These are phyloP conservation scores for Leptinotarsa juncta DNA, from an alignment of 2,888 invertebrate genomes.

Conservation along the genomic window DNA sequence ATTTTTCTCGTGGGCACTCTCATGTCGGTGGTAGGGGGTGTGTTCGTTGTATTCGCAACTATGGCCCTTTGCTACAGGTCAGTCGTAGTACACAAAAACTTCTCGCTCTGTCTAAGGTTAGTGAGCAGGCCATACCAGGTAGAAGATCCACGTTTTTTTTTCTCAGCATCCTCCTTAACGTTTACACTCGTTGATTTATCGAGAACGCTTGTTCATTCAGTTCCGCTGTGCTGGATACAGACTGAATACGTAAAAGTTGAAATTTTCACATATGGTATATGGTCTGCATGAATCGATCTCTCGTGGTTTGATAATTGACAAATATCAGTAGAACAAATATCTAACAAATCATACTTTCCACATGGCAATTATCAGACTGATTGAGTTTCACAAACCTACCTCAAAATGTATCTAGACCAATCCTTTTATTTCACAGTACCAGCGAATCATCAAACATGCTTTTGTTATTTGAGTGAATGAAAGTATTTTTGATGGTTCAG, in stretches of 20 bases:
- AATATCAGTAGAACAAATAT: neutral
- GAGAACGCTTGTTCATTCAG: slow-evolving; percentile 53
- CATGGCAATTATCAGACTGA: no score
- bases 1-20: slow-evolving; percentile 97
- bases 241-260: slow-evolving; percentile 10
- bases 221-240: slow-evolving; percentile 19
- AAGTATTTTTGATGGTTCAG: no score
- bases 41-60: slow-evolving; percentile 98
- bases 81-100: slow-evolving; percentile 99
- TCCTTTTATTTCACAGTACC: neutral
- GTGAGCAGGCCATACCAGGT: slow-evolving; percentile 86
- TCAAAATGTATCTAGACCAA: neutral
- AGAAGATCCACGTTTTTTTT: slow-evolving; percentile 66
- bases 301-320: neutral
- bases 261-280: neutral
- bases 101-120: slow-evolving; percentile 98
- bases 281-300: neutral
- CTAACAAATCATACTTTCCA: no score
- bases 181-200: slow-evolving; percentile 42
- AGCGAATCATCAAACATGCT: neutral
- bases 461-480: neutral
- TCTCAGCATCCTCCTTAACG: slow-evolving; percentile 62
- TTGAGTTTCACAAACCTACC: no score
- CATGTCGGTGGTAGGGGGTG: slow-evolving; percentile 99
- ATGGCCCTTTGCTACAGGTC: slow-evolving; percentile 99